These are phyloP conservation scores for Myopa tessellatipennis DNA, from an alignment of 2,888 invertebrate genomes.

Conservation along the genomic window DNA sequence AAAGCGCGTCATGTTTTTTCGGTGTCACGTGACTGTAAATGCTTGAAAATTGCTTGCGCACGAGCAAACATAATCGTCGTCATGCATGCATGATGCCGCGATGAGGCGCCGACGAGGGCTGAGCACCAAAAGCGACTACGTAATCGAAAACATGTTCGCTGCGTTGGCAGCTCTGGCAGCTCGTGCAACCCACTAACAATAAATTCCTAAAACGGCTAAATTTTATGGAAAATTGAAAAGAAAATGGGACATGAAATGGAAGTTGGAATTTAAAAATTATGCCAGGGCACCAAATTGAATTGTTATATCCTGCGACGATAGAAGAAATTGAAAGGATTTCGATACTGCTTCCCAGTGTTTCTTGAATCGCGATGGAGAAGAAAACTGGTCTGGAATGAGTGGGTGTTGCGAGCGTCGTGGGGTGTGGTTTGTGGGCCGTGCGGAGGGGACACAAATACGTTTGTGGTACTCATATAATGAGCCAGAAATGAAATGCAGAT, in stretches of 20 bases:
- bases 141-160: slow-evolving; percentile 32
- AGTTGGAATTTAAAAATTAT: slow-evolving; percentile 33
- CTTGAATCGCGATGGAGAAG: background rate
- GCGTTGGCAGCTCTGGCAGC: slow-evolving; percentile 8
- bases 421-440: background rate
- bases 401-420: background rate
- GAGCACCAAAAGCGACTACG: background rate
- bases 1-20: slow-evolving; percentile 22
- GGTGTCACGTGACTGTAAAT: slow-evolving; percentile 35
- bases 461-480: background rate
- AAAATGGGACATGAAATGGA: slow-evolving; percentile 18
- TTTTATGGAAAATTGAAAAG: slow-evolving; percentile 35
- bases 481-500: too few relatives aligned
- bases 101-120: background rate
- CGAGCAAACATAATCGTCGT: slow-evolving; percentile 36
- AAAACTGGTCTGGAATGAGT: background rate
- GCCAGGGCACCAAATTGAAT: slow-evolving; percentile 19
- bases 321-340: slow-evolving; percentile 9
- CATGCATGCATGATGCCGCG: slow-evolving; percentile 31
- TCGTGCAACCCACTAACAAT: slow-evolving; percentile 14
- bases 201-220: slow-evolving; percentile 30
- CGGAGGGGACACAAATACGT: background rate
- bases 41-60: slow-evolving; percentile 31
- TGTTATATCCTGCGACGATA: slow-evolving; percentile 15
- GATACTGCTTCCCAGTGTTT: background rate